Conservation (phyloP, 2,113 vertebrate genomes). For the Aldabrachelys gigantea region DNA sequence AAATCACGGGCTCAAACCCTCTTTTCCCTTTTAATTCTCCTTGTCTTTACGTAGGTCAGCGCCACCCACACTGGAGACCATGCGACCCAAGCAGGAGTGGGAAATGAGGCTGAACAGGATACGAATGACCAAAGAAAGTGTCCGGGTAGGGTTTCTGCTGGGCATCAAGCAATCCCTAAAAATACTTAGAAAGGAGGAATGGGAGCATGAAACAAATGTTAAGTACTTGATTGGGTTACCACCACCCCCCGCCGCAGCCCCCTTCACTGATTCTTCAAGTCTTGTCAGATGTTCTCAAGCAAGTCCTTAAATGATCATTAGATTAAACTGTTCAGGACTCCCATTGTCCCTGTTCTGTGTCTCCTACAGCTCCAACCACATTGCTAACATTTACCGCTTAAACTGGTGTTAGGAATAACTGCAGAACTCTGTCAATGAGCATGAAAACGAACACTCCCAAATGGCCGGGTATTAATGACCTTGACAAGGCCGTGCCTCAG, state of each 20-base stretch:
- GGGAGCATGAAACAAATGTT: neutral
- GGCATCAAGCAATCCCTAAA: neutral
- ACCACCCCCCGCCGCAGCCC: rapidly evolving
- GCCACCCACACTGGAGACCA: constrained; percentile 77
- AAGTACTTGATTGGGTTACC: neutral
- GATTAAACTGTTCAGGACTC: neutral
- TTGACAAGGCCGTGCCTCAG: neutral
- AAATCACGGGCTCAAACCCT: neutral
- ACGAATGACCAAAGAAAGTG: constrained; percentile 79
- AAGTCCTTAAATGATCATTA: neutral
- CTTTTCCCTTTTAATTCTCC: constrained; percentile 21
- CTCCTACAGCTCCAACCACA: neutral
- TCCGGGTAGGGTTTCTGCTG: constrained; percentile 72
- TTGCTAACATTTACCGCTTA: neutral
- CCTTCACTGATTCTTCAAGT: neutral
- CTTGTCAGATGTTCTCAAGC: neutral
- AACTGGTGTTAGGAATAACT: neutral
- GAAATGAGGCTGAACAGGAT: constrained; percentile 82
- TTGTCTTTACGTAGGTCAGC: constrained; percentile 77
- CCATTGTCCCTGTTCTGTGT: neutral
- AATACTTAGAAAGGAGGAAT: too few relatives aligned
- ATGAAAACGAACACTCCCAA: neutral
- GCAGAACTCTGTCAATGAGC: neutral
- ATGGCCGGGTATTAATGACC: neutral
- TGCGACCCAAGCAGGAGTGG: constrained; percentile 83